A percentile compares a stretch with the other conserved stretches of the same genome.
phyloP scores from a whole-genome alignment of 92 coral and sea anemone genomes.

The Montipora capitata region DNA sequence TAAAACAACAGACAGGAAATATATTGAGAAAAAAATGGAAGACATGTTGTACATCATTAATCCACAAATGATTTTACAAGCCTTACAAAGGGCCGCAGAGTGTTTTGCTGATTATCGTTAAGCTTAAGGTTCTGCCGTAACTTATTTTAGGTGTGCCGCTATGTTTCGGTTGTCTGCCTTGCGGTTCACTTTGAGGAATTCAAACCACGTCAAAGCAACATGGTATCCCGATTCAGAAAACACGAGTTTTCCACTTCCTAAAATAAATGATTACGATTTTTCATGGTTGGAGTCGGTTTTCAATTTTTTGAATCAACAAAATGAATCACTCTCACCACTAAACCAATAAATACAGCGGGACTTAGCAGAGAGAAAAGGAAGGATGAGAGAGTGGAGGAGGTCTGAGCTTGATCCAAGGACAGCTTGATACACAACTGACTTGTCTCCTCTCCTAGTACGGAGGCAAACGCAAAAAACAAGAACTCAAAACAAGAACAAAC shows the following conservation, averaged over 20 bases:
- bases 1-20: too few species aligned
- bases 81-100: too few species aligned
- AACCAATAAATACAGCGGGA: slow-evolving; percentile 69
- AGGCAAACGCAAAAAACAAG: background rate
- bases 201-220: too few species aligned
- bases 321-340: slow-evolving; percentile 63
- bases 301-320: background rate
- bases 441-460: slow-evolving; percentile 75
- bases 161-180: background rate
- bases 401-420: slow-evolving; percentile 85
- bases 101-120: too few species aligned
- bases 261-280: too few species aligned
- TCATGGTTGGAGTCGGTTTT: background rate
- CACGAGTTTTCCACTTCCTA: too few species aligned
- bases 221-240: too few species aligned
- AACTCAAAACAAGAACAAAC: background rate
- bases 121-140: too few species aligned
- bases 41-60: too few species aligned
- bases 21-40: too few species aligned
- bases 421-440: slow-evolving; percentile 79
- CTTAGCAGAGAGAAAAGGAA: slow-evolving; percentile 88
- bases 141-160: background rate
- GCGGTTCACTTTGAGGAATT: too few species aligned
- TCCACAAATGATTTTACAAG: too few species aligned
- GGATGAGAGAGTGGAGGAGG: slow-evolving; percentile 83